Conservation (phyloP, 2,113 vertebrate species). For the Hoplias malabaricus region DNA sequence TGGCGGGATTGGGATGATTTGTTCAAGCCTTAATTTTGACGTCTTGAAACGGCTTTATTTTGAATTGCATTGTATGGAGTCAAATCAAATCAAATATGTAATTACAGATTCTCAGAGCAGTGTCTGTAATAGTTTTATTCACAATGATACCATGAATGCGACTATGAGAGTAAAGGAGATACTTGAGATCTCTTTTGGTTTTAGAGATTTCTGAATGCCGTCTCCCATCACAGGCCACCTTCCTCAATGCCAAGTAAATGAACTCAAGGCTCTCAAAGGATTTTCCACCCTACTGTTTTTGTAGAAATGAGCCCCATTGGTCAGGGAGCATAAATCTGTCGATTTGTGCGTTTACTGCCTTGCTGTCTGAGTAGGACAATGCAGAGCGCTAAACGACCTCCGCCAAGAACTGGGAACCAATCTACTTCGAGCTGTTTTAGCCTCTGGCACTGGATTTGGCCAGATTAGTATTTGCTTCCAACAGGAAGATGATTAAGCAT, state of each 20-base stretch:
- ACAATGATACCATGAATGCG: neutral
- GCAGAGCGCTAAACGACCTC: conserved; percentile 14
- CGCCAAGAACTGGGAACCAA: conserved; percentile 52
- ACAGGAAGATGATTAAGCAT: conserved; percentile 45
- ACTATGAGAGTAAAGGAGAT: too few species aligned
- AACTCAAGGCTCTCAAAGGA: neutral
- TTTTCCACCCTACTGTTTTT: neutral
- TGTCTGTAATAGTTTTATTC: neutral
- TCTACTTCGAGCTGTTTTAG: conserved; percentile 67
- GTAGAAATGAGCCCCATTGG: neutral
- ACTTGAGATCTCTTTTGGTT: too few species aligned
- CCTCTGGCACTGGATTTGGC: conserved; percentile 43
- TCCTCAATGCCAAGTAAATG: neutral
- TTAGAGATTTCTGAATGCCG: neutral
- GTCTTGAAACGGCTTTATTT: neutral
- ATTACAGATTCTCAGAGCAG: neutral
- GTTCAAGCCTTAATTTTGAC: neutral
- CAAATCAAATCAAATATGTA: neutral
- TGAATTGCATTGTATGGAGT: neutral
- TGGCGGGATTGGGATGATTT: neutral
- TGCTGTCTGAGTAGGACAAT: neutral
- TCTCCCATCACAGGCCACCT: neutral
- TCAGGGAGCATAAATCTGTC: conserved; percentile 20
- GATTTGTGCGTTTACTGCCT: conserved; percentile 3
- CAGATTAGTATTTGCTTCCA: conserved; percentile 68